phyloP scores from a whole-genome alignment of 2,888 invertebrate species.

The Clepsis dumicolana region DNA sequence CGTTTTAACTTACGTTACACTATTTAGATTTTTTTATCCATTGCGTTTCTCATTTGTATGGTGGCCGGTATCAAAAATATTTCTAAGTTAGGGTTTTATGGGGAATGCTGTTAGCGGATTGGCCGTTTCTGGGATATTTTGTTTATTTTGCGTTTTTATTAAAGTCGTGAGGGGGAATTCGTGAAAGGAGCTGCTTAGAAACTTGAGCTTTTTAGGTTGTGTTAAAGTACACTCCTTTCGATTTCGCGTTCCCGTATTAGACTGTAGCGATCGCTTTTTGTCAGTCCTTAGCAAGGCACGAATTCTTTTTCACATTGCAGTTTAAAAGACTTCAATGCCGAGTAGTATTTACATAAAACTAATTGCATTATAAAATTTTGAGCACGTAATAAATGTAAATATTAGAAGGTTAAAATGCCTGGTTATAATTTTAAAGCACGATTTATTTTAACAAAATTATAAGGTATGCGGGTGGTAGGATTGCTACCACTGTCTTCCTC shows the following conservation, averaged over 20 bases:
- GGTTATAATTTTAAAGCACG: too few relatives aligned
- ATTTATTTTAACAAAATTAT: too few relatives aligned
- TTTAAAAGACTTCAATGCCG: too few relatives aligned
- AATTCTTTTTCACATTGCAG: too few relatives aligned
- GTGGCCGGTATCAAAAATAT: slow-evolving; percentile 5
- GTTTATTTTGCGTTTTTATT: slow-evolving; percentile 41
- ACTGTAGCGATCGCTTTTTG: not conserved
- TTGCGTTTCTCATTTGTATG: slow-evolving; percentile 1
- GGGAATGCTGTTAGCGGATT: slow-evolving; percentile 41
- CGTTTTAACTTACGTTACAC: too few relatives aligned
- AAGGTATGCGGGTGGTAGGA: too few relatives aligned
- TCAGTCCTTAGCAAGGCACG: not conserved
- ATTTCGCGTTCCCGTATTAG: not conserved
- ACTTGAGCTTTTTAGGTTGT: slow-evolving; percentile 28
- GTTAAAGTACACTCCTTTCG: slow-evolving; percentile 14
- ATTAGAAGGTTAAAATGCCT: too few relatives aligned
- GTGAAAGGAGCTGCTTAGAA: slow-evolving; percentile 31
- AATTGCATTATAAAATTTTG: too few relatives aligned
- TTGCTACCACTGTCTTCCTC: too few relatives aligned
- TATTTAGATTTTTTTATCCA: not conserved
- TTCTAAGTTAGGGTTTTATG: slow-evolving; percentile 28
- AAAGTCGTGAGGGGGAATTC: slow-evolving; percentile 21
- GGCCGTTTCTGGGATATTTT: slow-evolving; percentile 37
- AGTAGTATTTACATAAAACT: too few relatives aligned
- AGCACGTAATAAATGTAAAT: too few relatives aligned